phyloP scores from a whole-genome alignment of 2,113 vertebrate genomes.

The Pica pica region DNA sequence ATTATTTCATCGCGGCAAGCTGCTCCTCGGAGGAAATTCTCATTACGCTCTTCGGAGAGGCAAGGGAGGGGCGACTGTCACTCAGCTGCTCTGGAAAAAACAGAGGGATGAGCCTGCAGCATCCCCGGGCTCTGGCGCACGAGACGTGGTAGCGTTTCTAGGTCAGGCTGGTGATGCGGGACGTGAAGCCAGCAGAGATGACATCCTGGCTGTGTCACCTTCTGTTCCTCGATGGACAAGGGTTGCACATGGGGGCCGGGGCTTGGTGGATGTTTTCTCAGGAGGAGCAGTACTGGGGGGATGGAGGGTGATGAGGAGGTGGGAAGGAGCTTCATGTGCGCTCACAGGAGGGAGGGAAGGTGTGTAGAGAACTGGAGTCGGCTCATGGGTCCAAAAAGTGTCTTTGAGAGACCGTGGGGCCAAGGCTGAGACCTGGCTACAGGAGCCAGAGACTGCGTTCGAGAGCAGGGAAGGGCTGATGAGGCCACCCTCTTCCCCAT shows the following conservation, averaged over 20 bases:
- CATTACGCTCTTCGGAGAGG: conserved; percentile 33
- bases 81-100: conserved; percentile 46
- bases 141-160: conserved; percentile 50
- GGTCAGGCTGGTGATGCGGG: conserved; percentile 57
- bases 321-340: background rate
- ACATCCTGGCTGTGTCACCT: conserved; percentile 42
- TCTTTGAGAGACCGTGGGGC: background rate
- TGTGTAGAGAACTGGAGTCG: background rate
- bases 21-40: conserved; percentile 61
- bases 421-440: background rate
- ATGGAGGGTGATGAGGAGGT: fast-evolving
- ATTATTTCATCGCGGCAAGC: conserved; percentile 64
- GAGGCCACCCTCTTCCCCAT: fast-evolving
- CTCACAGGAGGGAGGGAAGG: background rate
- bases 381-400: background rate
- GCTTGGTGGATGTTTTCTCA: background rate
- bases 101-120: conserved; percentile 60
- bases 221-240: background rate
- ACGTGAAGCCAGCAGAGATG: conserved; percentile 1
- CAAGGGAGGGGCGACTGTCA: conserved; percentile 58
- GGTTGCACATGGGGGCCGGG: fast-evolving
- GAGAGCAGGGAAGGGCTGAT: background rate
- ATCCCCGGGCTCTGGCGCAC: conserved; percentile 23
- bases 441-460: background rate
- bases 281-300: background rate